A percentile compares a stretch with the other conserved stretches of the same genome.
These are phyloP conservation scores for Aepyceros melampus DNA, from an alignment of 2,113 vertebrate species.

Conservation along the genomic window DNA sequence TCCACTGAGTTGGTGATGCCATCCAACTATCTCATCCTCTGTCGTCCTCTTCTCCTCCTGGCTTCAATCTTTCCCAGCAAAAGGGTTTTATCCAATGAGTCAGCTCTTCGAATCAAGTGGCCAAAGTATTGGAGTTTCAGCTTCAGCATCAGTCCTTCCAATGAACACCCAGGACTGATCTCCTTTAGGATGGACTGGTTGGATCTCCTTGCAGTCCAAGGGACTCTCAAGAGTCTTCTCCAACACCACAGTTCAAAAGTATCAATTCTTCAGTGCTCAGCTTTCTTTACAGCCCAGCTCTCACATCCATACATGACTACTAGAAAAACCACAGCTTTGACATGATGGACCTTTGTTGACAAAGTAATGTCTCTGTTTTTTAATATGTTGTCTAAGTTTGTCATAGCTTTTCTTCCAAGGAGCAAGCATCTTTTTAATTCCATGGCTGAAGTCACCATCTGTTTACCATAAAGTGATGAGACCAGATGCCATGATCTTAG, in stretches of 20 bases:
- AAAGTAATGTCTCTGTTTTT: not conserved
- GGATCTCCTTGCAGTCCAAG: not conserved
- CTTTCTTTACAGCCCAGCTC: not conserved
- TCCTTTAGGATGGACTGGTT: not conserved
- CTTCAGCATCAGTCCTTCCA: not conserved
- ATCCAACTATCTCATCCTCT: not conserved
- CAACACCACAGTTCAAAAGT: not conserved
- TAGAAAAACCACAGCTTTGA: not conserved
- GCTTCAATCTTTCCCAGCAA: not conserved
- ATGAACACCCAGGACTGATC: not conserved
- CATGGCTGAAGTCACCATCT: not conserved
- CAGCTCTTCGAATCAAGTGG: accelerated
- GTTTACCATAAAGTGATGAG: not conserved
- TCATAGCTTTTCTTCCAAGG: not conserved
- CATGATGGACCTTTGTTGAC: not conserved
- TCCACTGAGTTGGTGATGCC: not conserved
- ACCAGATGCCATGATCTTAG: not conserved
- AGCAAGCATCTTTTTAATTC: not conserved
- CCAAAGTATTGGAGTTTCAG: not conserved
- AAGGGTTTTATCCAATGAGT: not conserved
- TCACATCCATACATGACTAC: not conserved
- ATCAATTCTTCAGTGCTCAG: not conserved
- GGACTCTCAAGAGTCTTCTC: not conserved
- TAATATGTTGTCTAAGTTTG: not conserved
- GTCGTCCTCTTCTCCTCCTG: not conserved